These are phyloP conservation scores for Hiodon tergisus DNA, from an alignment of 2,113 vertebrate genomes.

Conservation along the genomic window DNA sequence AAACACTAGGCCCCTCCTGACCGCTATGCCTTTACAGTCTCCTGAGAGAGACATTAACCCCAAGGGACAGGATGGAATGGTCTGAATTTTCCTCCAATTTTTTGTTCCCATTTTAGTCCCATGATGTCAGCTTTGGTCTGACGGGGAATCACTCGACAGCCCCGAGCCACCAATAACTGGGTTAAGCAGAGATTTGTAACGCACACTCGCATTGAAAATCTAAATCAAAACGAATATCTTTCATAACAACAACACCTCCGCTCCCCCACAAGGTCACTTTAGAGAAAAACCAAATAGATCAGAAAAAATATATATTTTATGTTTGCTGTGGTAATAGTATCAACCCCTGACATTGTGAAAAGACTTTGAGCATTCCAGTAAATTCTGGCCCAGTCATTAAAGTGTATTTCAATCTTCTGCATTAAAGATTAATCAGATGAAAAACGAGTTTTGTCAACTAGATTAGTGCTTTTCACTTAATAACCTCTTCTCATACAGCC, in stretches of 20 bases:
- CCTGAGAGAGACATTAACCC: constrained; percentile 44
- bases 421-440: too few species aligned
- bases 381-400: too few species aligned
- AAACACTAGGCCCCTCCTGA: neutral
- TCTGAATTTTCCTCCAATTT: constrained; percentile 25
- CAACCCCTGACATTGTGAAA: too few species aligned
- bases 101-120: neutral
- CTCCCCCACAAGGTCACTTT: constrained; percentile 19
- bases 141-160: neutral
- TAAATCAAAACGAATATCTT: neutral
- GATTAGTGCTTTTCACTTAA: too few species aligned
- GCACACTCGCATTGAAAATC: constrained; percentile 9
- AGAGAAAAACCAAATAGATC: neutral
- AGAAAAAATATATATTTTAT: neutral
- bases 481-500: too few species aligned
- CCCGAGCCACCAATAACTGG: constrained; percentile 10
- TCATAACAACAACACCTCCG: neutral
- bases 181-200: constrained; percentile 24
- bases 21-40: constrained; percentile 11
- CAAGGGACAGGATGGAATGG: constrained; percentile 12
- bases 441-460: too few species aligned
- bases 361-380: too few species aligned
- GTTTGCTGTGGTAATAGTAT: too few species aligned
- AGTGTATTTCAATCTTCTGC: too few species aligned
- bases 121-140: neutral